These are phyloP conservation scores for Liodrosophila aerea DNA, from an alignment of 2,888 invertebrate species.

Conservation along the genomic window DNA sequence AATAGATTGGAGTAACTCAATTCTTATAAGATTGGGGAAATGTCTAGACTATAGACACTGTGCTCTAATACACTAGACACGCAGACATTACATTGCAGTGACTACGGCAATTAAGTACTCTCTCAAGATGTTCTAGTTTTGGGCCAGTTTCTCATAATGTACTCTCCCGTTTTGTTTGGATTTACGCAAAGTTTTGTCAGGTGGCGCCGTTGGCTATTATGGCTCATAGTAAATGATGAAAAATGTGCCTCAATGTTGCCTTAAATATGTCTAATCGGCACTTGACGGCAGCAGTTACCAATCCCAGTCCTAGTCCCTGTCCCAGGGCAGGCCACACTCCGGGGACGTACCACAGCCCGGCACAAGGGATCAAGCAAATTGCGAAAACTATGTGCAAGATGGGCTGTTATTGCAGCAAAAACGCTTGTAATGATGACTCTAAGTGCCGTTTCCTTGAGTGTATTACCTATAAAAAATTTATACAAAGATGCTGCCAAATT, in stretches of 20 bases:
- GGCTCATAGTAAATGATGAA: slow-evolving; percentile 65
- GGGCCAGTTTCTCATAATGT: slow-evolving; percentile 11
- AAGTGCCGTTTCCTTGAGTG: slow-evolving; percentile 83
- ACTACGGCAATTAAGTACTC: slow-evolving; percentile 25
- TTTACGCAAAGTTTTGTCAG: slow-evolving; percentile 22
- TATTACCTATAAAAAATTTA: slow-evolving; percentile 83
- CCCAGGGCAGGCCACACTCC: slow-evolving; percentile 18
- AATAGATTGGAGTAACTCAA: slow-evolving; percentile 36
- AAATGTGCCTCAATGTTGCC: slow-evolving; percentile 46
- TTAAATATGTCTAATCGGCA: slow-evolving; percentile 74
- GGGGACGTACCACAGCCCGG: slow-evolving; percentile 13
- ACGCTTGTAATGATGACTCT: slow-evolving; percentile 83
- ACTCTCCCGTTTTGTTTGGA: not conserved
- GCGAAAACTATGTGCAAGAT: slow-evolving; percentile 83
- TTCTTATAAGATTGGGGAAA: slow-evolving; percentile 20
- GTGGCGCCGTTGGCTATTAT: slow-evolving; percentile 60
- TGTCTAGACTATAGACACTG: slow-evolving; percentile 50
- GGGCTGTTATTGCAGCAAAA: slow-evolving; percentile 82
- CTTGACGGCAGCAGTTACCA: slow-evolving; percentile 66
- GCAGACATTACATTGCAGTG: slow-evolving; percentile 24
- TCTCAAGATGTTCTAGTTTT: slow-evolving; percentile 1
- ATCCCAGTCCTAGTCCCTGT: slow-evolving; percentile 12
- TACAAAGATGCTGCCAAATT: slow-evolving; percentile 75
- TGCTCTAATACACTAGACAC: too few species aligned
- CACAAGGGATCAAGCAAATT: slow-evolving; percentile 81